Evolutionary conservation across 2,797 vertebrate genomes (phyloP).

Genomic region (Myripristis jacobus): DNA sequence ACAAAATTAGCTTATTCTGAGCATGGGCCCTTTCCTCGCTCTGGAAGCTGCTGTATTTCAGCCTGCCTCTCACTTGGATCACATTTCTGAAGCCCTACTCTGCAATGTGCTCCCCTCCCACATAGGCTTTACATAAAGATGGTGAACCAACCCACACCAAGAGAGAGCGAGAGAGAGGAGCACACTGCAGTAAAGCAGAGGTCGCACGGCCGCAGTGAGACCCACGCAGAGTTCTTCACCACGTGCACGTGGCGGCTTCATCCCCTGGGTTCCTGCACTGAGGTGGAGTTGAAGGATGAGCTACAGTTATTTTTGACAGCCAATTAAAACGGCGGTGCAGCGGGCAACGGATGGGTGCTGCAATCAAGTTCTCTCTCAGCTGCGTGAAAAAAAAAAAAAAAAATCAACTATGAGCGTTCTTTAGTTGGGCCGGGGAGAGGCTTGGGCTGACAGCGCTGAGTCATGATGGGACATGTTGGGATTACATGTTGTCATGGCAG

Average conservation of each 20-base stretch:
- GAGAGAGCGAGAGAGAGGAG: constrained; percentile 3
- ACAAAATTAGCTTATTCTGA: background rate
- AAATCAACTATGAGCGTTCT: too few species aligned
- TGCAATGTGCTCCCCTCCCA: constrained; percentile 71
- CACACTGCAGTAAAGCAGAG: constrained; percentile 45
- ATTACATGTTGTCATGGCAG: constrained; percentile 40
- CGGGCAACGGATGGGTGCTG: constrained; percentile 20
- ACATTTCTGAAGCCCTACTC: constrained; percentile 54
- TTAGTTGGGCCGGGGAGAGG: background rate
- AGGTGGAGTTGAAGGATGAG: constrained; percentile 41
- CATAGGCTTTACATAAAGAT: constrained; percentile 80
- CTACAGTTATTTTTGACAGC: constrained; percentile 72
- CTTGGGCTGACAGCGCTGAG: background rate
- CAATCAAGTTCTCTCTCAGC: background rate
- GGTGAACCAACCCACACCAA: constrained; percentile 69
- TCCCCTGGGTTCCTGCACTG: constrained; percentile 46
- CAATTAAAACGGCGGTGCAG: constrained; percentile 64
- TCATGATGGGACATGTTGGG: constrained; percentile 1
- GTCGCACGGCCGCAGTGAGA: constrained; percentile 43
- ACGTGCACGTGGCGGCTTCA: constrained; percentile 40
- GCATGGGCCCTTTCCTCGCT: background rate
- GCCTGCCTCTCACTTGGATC: constrained; percentile 62
- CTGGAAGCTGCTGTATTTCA: background rate
- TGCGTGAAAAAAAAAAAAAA: too few species aligned
- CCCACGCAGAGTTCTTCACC: constrained; percentile 63